Evolutionary conservation across 1,140 invertebrate species (phyloP).

Genomic region (Drosophila neocordata): DNA sequence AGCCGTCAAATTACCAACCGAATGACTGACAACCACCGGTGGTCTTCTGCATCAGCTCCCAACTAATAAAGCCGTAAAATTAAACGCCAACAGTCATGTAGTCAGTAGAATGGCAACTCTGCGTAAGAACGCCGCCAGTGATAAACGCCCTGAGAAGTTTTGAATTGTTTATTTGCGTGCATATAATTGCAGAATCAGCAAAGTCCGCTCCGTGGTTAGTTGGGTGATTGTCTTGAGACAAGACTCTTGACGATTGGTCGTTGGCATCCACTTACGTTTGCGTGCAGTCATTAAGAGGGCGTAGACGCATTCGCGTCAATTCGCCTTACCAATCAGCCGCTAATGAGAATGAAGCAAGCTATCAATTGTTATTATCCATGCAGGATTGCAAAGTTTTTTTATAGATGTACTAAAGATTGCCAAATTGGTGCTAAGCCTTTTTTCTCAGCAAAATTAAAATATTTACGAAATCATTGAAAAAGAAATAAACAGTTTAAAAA

Average conservation of each 20-base stretch:
- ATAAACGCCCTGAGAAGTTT: slow-evolving; percentile 71
- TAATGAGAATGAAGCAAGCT: slow-evolving; percentile 67
- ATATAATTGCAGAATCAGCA: slow-evolving; percentile 57
- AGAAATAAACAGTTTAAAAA: slow-evolving; percentile 16
- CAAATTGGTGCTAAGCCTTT: slow-evolving; percentile 7
- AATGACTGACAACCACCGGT: slow-evolving; percentile 10
- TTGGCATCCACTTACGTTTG: slow-evolving; percentile 19
- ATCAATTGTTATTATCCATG: slow-evolving; percentile 10
- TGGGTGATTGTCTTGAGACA: slow-evolving; percentile 23
- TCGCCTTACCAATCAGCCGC: slow-evolving; percentile 66
- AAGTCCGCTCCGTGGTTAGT: slow-evolving; percentile 4
- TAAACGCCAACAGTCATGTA: slow-evolving; percentile 57
- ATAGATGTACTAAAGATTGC: slow-evolving; percentile 3
- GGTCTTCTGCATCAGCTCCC: slow-evolving; percentile 24
- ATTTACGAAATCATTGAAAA: slow-evolving; percentile 52
- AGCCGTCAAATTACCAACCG: slow-evolving; percentile 68
- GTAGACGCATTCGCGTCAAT: slow-evolving; percentile 60
- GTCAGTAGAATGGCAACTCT: slow-evolving; percentile 13
- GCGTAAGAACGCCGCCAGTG: slow-evolving; percentile 41
- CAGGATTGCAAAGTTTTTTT: too few relatives aligned
- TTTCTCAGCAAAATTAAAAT: slow-evolving; percentile 66
- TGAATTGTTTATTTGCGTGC: slow-evolving; percentile 78
- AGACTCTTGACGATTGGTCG: slow-evolving; percentile 52
- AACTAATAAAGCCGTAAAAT: slow-evolving; percentile 79
- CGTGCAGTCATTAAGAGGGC: slow-evolving; percentile 61